Evolutionary conservation across 2,113 vertebrate species (phyloP).

Genomic region (Vimba vimba): DNA sequence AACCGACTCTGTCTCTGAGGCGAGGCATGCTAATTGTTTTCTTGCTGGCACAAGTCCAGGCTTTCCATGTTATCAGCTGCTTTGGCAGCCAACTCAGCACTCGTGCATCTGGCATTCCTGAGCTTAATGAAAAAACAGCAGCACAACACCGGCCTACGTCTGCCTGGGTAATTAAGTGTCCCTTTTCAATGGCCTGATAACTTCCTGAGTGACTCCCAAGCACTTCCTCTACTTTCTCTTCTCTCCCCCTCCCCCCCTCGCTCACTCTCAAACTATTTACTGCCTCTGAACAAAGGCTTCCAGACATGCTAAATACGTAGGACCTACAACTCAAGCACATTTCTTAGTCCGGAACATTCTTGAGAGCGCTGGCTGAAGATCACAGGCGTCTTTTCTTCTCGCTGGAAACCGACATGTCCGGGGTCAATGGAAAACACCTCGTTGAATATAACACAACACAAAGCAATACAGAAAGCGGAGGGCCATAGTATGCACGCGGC

Average conservation of each 20-base stretch:
- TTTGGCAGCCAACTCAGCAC: slow-evolving; percentile 66
- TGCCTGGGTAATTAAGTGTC: slow-evolving; percentile 70
- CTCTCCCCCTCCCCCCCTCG: neutral
- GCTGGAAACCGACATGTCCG: slow-evolving; percentile 32
- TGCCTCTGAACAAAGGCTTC: slow-evolving; percentile 24
- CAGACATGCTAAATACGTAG: slow-evolving; percentile 12
- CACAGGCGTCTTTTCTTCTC: slow-evolving; percentile 11
- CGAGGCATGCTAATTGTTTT: slow-evolving; percentile 63
- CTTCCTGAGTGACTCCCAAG: slow-evolving; percentile 72
- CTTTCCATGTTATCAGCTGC: slow-evolving; percentile 65
- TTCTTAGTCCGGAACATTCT: slow-evolving; percentile 41
- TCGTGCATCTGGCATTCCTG: slow-evolving; percentile 59
- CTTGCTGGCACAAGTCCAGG: slow-evolving; percentile 57
- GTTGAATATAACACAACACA: slow-evolving; percentile 38
- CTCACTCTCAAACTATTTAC: slow-evolving; percentile 3
- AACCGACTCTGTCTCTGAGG: slow-evolving; percentile 42
- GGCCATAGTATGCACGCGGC: slow-evolving; percentile 51
- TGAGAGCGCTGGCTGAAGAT: slow-evolving; percentile 36
- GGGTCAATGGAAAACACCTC: slow-evolving; percentile 45
- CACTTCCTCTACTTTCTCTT: slow-evolving; percentile 56
- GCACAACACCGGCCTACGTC: slow-evolving; percentile 37
- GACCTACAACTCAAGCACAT: slow-evolving; percentile 20
- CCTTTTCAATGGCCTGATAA: slow-evolving; percentile 63
- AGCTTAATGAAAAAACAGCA: slow-evolving; percentile 67
- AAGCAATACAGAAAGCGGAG: slow-evolving; percentile 49